phyloP scores from a whole-genome alignment of 1,140 invertebrate species.

The Elysia chlorotica region DNA sequence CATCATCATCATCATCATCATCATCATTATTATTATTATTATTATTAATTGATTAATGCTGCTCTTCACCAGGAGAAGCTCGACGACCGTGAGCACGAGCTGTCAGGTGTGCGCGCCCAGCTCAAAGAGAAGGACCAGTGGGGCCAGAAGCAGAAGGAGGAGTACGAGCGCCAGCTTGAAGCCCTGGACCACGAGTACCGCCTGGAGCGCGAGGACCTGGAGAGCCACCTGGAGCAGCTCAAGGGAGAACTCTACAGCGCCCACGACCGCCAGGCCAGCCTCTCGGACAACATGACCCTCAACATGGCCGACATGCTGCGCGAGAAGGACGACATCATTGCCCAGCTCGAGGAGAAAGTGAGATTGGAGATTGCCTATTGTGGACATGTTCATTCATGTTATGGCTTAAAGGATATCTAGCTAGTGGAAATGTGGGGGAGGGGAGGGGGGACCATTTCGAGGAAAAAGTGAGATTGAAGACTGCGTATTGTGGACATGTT shows the following conservation, averaged over 20 bases:
- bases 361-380: background rate
- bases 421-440: too few species aligned
- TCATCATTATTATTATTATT: too few species aligned
- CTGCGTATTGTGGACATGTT: background rate
- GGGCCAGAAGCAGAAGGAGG: constrained; percentile 40
- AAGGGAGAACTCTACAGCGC: constrained; percentile 41
- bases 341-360: constrained; percentile 53
- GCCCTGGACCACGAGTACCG: constrained; percentile 48
- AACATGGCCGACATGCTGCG: constrained; percentile 46
- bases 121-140: constrained; percentile 47
- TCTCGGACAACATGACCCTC: constrained; percentile 45
- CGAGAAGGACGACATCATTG: constrained; percentile 54
- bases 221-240: constrained; percentile 49
- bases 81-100: constrained; percentile 44
- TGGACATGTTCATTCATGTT: too few species aligned
- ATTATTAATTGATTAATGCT: too few species aligned
- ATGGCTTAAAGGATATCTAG: too few species aligned
- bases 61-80: constrained; percentile 42
- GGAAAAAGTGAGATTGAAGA: background rate
- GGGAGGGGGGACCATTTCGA: background rate
- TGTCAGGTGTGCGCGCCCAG: constrained; percentile 31
- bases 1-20: too few species aligned
- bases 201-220: constrained; percentile 50
- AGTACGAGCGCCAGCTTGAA: constrained; percentile 42
- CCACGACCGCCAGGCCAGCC: constrained; percentile 37